Base-by-base conservation (phyloP, 2,113 vertebrate genomes). In the Zingel zingel region DNA sequence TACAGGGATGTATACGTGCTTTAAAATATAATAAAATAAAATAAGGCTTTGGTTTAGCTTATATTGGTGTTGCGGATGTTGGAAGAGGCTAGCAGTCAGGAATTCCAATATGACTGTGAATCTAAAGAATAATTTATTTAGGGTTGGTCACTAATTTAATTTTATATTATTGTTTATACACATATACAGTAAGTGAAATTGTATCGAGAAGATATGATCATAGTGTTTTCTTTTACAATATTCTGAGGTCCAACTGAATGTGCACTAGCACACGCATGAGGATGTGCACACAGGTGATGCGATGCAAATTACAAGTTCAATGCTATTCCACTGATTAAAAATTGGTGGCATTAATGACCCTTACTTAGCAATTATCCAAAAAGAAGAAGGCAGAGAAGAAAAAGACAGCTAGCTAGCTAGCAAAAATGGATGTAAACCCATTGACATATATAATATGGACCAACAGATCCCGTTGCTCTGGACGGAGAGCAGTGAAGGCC, bases 21-120 rank as follows among this genome's bases (percentile, higher is more conserved):
- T 63, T 80, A 27, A 66, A 81, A 50, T 65, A 43, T 43, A 39
- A 39, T 10, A 11, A 67, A 82, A 79, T 58, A 16, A 61, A 43
- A 2, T 43, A 11, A 76, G 27, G 10, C 7, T 4, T 19, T 30
- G 58, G 12, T 2, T 56, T 21, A 56, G 51, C 45, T 57, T 16
- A 6, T 51, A 48, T 3, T 2, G 25, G 75, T 23, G 48, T 0
- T 63, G 15, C 21, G 39, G 21, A 39, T 61, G 48, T 15, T 21
- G 30, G 30, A 59, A 13, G 14, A 63, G 23, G 48, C 65, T 0
- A 56, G 74, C 51, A 33, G 48, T 53, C 10, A 45, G 48, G 23
- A 48, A 2, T 25, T 76, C 21, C 64, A 84, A 53, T 78, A 30
- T 58, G 30, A 19, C 53, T 12, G 25, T 25, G 56, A 73, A 25